A percentile compares a stretch with the other conserved stretches of the same genome.
phyloP scores from a whole-genome alignment of 2,888 invertebrate genomes.

The Colostygia pectinataria region DNA sequence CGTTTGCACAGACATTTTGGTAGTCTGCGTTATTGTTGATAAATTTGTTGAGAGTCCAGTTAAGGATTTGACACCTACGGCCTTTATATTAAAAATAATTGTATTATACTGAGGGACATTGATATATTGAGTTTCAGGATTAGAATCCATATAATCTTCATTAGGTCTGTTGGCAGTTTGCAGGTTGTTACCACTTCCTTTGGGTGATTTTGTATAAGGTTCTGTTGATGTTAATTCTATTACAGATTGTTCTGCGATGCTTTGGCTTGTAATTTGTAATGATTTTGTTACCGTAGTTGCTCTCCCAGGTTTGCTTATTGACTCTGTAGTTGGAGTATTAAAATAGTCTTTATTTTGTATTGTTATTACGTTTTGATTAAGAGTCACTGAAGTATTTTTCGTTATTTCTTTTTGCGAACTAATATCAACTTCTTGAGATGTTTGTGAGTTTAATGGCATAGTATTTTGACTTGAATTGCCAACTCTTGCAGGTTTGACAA shows the following conservation, averaged over 20 bases:
- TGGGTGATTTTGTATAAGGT: neutral
- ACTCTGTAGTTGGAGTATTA: neutral
- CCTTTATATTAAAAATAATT: neutral
- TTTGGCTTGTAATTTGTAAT: neutral
- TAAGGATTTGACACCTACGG: neutral
- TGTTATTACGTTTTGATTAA: neutral
- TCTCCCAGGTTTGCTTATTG: neutral
- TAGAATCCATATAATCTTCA: neutral
- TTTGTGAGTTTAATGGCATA: neutral
- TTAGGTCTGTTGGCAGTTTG: neutral
- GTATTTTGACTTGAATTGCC: neutral
- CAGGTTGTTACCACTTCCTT: neutral
- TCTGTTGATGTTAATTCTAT: neutral
- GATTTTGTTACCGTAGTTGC: constrained; percentile 2
- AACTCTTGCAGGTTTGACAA: neutral
- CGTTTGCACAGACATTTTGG: neutral
- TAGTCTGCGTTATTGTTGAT: neutral
- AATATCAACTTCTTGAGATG: neutral
- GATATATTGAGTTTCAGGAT: neutral
- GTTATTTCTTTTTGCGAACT: neutral
- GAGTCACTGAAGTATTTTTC: neutral
- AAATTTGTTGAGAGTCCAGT: neutral
- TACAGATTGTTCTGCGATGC: neutral
- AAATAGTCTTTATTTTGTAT: neutral
- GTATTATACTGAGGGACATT: neutral